Conservation (phyloP, 2,797 vertebrate genomes). For the Halcyon smyrnensis region DNA sequence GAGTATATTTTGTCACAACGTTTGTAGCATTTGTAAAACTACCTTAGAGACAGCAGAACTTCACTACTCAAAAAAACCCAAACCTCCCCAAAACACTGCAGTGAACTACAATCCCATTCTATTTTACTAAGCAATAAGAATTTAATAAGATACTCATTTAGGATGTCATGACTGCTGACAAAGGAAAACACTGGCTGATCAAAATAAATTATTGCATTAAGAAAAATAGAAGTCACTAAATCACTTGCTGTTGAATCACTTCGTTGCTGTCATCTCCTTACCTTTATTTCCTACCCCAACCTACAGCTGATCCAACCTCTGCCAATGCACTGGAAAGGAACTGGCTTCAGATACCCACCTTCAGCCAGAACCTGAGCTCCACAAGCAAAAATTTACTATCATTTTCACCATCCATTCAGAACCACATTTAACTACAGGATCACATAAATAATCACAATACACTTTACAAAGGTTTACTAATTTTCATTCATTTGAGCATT, state of each 20-base stretch:
- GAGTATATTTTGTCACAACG: neutral
- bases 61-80: neutral
- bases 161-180: neutral
- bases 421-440: neutral
- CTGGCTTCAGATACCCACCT: neutral
- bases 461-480: neutral
- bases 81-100: neutral
- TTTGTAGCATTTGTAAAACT: neutral
- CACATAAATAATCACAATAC: neutral
- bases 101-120: neutral
- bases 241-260: neutral
- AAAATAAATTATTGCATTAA: neutral
- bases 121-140: neutral
- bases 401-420: neutral
- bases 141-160: neutral
- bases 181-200: neutral
- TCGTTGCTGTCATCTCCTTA: fast-evolving
- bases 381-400: neutral
- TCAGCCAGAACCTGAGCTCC: neutral
- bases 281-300: neutral
- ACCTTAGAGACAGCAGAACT: neutral
- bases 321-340: neutral
- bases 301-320: neutral
- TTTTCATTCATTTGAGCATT: neutral
- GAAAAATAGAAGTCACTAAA: neutral